Base-by-base conservation (phyloP, 2,113 vertebrate species). In the Mesitornis unicolor region DNA sequence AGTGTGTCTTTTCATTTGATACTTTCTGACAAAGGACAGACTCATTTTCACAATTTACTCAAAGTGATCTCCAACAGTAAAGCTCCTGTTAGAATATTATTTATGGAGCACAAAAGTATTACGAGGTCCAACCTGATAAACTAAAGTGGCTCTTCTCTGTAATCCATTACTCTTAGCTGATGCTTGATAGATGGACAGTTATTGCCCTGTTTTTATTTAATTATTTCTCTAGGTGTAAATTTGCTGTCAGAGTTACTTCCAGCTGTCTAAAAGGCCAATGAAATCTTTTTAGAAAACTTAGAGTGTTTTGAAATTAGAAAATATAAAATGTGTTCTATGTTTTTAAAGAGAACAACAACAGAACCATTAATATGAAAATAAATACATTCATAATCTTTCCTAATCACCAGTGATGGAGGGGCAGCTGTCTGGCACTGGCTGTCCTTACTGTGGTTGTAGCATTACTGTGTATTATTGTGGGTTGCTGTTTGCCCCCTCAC, bases 101-200 rank as follows among this genome's bases (percentile, higher is more conserved):
- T 97, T 97, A 96, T 97, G 78, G 73, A 90, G 74, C 40, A 54
- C 38, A 65, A 38, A 94, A 91, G 43, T 89, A 92, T 90, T 89
- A n/a, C 78, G 9, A 94, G 92, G 43, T 83, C 91, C 95, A 94
- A 57, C 71, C 69, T 91, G 94, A 97, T 96, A 96, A 96, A 92
- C 85, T 96, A 90, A 97, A 97, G 95, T 96, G 96, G 78, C 64
- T 95, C 79, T 92, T 95, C 80, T 71, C 36, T 69, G 35, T 95
- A 87, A 75, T 91, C 81, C 61, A 77, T 95, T 94, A 84, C 65
- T 86, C 45, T 78, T 65, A 78, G n/a, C 59, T 71, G 81, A 47
- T 88, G 56, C 59, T 79, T 92, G 94, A 84, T 87, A 90, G 93
- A 90, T 93, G 67, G 64, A 47, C 1, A 18, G 68, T 81, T 93